A percentile compares a stretch with the other conserved stretches of the same genome.
phyloP scores from a whole-genome alignment of 2,888 invertebrate genomes.

The Euphydryas editha region DNA sequence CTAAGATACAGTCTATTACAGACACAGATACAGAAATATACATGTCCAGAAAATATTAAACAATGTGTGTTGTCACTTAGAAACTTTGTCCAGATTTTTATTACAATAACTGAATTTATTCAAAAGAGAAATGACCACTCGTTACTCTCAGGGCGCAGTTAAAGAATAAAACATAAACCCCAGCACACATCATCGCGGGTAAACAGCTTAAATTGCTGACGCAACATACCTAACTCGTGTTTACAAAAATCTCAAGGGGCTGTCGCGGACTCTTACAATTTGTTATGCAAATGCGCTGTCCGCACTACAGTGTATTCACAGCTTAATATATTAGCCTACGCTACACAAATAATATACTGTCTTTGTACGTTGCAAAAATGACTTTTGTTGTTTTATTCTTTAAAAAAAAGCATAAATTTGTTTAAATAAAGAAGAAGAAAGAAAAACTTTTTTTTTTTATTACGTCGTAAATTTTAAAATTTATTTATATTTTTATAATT shows the following conservation, averaged over 20 bases:
- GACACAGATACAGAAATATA: no score
- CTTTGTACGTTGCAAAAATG: neutral
- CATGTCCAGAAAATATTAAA: no score
- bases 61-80: no score
- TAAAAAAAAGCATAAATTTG: neutral
- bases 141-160: slow-evolving; percentile 7
- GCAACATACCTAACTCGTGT: slow-evolving; percentile 47
- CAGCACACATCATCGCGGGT: slow-evolving; percentile 29
- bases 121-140: slow-evolving; percentile 9
- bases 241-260: slow-evolving; percentile 60
- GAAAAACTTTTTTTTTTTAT: no score
- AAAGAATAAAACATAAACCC: slow-evolving; percentile 22
- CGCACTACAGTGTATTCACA: slow-evolving; percentile 28
- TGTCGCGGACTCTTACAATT: slow-evolving; percentile 72
- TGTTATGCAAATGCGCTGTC: slow-evolving; percentile 79
- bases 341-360: slow-evolving; percentile 1
- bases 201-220: slow-evolving; percentile 35
- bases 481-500: no score
- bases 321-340: slow-evolving; percentile 17
- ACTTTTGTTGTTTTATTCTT: neutral
- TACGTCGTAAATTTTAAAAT: no score
- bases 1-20: no score
- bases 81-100: neutral
- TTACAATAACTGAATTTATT: neutral
- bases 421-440: neutral